Percentiles rank a stretch among this genome's conserved stretches.
Evolutionary conservation across 1,140 invertebrate genomes (phyloP).

Genomic region (Trichonephila clavata): DNA sequence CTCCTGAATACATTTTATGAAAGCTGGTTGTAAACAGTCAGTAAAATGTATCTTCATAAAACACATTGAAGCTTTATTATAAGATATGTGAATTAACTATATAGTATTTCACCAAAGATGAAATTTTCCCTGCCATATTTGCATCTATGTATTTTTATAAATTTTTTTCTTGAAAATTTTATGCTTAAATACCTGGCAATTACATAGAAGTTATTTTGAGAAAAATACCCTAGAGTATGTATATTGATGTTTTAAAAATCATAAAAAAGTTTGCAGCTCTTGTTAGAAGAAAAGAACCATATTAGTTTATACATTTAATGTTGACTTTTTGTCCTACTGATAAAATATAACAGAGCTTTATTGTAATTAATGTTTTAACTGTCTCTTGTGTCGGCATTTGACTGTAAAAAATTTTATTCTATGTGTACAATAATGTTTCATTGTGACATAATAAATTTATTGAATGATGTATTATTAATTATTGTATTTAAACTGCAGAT

Average conservation of each 20-base stretch:
- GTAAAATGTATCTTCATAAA: too few species aligned
- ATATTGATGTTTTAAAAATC: not conserved
- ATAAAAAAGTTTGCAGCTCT: not conserved
- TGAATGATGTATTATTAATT: not conserved
- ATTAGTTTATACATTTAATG: not conserved
- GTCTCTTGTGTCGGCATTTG: not conserved
- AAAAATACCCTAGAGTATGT: not conserved
- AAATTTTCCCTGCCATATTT: too few species aligned
- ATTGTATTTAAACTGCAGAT: not conserved
- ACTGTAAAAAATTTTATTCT: constrained; percentile 5
- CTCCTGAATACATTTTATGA: too few species aligned
- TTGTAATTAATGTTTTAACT: not conserved
- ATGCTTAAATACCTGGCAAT: too few species aligned
- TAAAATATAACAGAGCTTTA: not conserved
- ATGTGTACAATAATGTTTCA: not conserved
- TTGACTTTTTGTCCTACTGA: not conserved
- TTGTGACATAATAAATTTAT: not conserved
- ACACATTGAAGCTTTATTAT: too few species aligned
- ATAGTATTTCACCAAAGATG: too few species aligned
- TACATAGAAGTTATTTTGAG: too few species aligned
- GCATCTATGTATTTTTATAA: too few species aligned
- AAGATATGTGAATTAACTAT: too few species aligned
- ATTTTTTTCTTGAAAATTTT: too few species aligned
- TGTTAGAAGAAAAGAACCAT: not conserved
- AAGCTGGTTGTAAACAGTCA: too few species aligned